Percentiles rank a stretch among this genome's conserved stretches.
Evolutionary conservation across 2,888 invertebrate species (phyloP).

Genomic region (Ormyrus labotus): DNA sequence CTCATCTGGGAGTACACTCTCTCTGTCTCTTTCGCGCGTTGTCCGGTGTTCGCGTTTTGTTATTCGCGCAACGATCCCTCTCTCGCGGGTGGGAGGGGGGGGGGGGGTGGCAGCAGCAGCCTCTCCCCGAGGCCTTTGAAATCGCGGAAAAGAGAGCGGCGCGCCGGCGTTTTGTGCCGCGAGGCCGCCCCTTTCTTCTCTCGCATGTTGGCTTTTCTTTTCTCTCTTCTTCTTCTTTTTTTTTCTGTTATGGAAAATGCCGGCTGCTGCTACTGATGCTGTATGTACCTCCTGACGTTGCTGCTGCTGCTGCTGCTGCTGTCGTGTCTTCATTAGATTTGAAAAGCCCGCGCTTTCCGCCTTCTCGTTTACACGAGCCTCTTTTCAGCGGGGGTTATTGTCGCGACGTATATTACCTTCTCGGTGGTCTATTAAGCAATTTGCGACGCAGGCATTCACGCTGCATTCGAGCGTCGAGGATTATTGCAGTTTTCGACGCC

Average conservation of each 20-base stretch:
- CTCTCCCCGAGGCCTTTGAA: conserved; percentile 9
- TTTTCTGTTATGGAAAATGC: background rate
- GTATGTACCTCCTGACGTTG: too few relatives aligned
- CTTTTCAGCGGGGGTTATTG: conserved; percentile 15
- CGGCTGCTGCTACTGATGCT: background rate
- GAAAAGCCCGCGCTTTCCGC: conserved; percentile 37
- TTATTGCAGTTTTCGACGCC: background rate
- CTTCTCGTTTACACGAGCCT: background rate
- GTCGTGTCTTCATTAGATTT: conserved; percentile 49
- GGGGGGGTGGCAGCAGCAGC: conserved; percentile 8
- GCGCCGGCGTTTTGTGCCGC: background rate
- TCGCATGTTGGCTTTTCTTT: background rate
- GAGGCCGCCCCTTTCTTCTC: too few relatives aligned
- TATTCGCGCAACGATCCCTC: background rate
- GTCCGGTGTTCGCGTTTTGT: background rate
- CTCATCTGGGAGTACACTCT: too few relatives aligned
- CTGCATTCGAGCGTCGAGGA: background rate
- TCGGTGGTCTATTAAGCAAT: conserved; percentile 41
- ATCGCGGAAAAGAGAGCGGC: conserved; percentile 4
- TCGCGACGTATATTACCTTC: conserved; percentile 35
- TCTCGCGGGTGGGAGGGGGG: background rate
- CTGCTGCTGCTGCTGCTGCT: too few relatives aligned
- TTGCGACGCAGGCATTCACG: conserved; percentile 7
- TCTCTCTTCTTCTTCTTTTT: background rate
- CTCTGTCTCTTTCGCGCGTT: too few relatives aligned